These are phyloP conservation scores for Tragopan temminckii DNA, from an alignment of 2,797 vertebrate genomes.

Conservation along the genomic window DNA sequence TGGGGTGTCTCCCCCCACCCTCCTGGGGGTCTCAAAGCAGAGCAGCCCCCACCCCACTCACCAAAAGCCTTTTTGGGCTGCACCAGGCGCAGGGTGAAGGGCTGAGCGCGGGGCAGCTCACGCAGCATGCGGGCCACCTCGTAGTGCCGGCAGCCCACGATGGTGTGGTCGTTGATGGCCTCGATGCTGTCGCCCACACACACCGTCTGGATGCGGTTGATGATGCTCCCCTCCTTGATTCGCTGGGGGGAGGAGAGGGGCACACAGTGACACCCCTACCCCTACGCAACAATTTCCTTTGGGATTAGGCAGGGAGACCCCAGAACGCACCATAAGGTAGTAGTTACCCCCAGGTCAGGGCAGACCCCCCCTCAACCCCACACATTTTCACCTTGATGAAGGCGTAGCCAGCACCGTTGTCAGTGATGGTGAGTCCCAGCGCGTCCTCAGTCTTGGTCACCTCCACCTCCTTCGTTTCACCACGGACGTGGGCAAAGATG, in stretches of 20 bases:
- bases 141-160: slow-evolving; percentile 97
- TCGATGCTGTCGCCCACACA: slow-evolving; percentile 98
- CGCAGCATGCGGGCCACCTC: slow-evolving; percentile 98
- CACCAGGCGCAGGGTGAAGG: slow-evolving; percentile 94
- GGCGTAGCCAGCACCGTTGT: slow-evolving; percentile 95
- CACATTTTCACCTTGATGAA: slow-evolving; percentile 91
- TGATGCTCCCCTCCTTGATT: slow-evolving; percentile 96
- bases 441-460: slow-evolving; percentile 96
- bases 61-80: slow-evolving; percentile 97
- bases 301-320: background rate
- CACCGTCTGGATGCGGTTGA: slow-evolving; percentile 89
- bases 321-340: rapidly evolving
- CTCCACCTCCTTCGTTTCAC: slow-evolving; percentile 96
- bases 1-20: rapidly evolving
- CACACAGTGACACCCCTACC: rapidly evolving
- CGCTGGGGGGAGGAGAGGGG: slow-evolving; percentile 78
- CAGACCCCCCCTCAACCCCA: background rate
- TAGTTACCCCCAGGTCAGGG: no score
- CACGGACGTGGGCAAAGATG: slow-evolving; percentile 95
- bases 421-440: slow-evolving; percentile 95
- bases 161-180: slow-evolving; percentile 96
- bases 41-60: slow-evolving; percentile 74
- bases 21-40: background rate
- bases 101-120: slow-evolving; percentile 89
- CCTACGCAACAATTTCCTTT: rapidly evolving